phyloP scores from a whole-genome alignment of 92 coral and sea anemone genomes.

The Porites cylindrica region DNA sequence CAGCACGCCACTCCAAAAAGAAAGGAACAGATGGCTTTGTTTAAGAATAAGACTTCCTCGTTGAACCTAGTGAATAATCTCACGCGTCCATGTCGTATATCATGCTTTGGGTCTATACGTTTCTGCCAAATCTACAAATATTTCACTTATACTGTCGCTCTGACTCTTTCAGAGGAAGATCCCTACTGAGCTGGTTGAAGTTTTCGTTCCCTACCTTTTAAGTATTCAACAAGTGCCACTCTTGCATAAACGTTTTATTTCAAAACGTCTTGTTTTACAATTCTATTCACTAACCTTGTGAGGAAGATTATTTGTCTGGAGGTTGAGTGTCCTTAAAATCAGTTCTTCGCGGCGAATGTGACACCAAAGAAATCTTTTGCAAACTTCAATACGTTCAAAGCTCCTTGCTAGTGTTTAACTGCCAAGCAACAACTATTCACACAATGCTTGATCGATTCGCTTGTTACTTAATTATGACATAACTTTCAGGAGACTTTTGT shows the following conservation, averaged over 20 bases:
- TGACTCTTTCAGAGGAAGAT: too few species aligned
- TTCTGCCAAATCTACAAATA: background rate
- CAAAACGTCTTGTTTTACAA: background rate
- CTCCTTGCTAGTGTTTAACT: slow-evolving; percentile 6
- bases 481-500: slow-evolving; percentile 35
- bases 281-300: slow-evolving; percentile 9
- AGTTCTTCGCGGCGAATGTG: background rate
- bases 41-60: background rate
- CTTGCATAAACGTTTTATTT: background rate
- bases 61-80: background rate
- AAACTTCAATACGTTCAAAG: background rate
- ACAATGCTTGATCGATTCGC: slow-evolving; percentile 54
- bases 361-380: slow-evolving; percentile 11
- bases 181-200: background rate
- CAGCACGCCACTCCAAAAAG: background rate
- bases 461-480: slow-evolving; percentile 47
- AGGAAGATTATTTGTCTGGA: background rate
- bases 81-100: background rate
- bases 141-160: too few species aligned
- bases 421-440: slow-evolving; percentile 2
- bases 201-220: background rate
- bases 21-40: background rate
- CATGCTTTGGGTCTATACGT: background rate
- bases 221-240: background rate
- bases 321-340: background rate